These are phyloP conservation scores for Coregonus clupeaformis DNA, from an alignment of 2,113 vertebrate genomes.

Conservation along the genomic window DNA sequence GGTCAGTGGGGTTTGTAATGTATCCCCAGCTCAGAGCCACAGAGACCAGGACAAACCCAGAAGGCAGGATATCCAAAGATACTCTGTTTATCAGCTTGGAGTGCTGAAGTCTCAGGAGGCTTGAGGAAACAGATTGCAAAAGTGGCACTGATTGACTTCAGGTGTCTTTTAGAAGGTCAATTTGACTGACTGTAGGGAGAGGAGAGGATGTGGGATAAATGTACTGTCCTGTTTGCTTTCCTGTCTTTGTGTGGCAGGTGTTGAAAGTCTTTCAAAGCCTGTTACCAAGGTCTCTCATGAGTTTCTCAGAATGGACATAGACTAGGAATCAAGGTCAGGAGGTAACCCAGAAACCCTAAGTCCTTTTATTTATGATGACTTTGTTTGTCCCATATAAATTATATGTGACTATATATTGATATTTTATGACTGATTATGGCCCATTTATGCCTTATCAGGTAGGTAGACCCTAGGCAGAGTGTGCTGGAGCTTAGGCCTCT, in stretches of 20 bases:
- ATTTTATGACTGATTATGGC: slow-evolving; percentile 1
- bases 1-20: slow-evolving; percentile 1
- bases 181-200: slow-evolving; percentile 2
- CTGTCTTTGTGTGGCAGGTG: not conserved
- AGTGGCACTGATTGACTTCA: not conserved
- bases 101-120: not conserved
- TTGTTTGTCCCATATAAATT: not conserved
- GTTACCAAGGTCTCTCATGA: not conserved
- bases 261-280: not conserved
- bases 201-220: not conserved
- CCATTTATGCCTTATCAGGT: slow-evolving; percentile 10
- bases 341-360: not conserved
- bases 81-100: not conserved
- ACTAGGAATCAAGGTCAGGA: not conserved
- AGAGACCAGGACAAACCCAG: not conserved
- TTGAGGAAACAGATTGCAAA: slow-evolving; percentile 4
- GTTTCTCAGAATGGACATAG: not conserved
- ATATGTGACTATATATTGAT: slow-evolving; percentile 13
- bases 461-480: slow-evolving; percentile 44
- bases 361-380: not conserved
- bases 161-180: slow-evolving; percentile 2
- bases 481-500: slow-evolving; percentile 27
- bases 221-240: not conserved
- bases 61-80: not conserved
- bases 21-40: not conserved